phyloP scores from a whole-genome alignment of 2,797 vertebrate species.

The Anguilla obscura region DNA sequence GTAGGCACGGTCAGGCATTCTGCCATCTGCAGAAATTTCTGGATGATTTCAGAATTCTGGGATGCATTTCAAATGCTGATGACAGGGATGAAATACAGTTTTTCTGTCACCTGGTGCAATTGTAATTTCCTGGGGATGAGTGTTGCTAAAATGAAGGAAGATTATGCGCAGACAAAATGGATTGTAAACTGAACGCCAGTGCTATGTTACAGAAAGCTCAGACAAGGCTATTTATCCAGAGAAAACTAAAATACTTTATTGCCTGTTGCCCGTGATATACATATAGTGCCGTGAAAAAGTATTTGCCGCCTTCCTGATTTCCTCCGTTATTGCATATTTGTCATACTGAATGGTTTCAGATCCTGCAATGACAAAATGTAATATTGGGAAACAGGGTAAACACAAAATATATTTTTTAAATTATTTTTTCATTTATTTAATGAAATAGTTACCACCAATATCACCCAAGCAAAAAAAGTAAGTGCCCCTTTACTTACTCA shows the following conservation, averaged over 20 bases:
- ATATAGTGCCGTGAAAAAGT: too few relatives aligned
- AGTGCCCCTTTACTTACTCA: too few relatives aligned
- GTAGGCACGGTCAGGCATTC: neutral
- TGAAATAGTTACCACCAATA: too few relatives aligned
- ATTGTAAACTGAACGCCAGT: neutral
- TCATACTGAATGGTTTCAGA: too few relatives aligned
- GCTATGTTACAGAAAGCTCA: neutral
- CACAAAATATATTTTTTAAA: too few relatives aligned
- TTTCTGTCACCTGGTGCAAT: neutral
- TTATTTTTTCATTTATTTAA: too few relatives aligned
- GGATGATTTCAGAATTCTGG: neutral
- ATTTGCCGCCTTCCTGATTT: too few relatives aligned
- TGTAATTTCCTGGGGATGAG: neutral
- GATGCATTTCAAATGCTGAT: neutral
- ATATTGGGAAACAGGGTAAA: too few relatives aligned
- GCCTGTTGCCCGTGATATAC: neutral
- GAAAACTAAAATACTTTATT: neutral
- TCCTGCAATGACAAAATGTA: too few relatives aligned
- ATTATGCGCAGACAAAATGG: neutral
- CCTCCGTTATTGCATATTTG: too few relatives aligned
- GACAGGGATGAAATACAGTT: neutral
- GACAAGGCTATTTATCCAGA: neutral
- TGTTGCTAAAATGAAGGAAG: neutral
- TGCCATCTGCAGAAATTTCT: neutral
- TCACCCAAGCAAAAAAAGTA: too few relatives aligned